A percentile compares a stretch with the other conserved stretches of the same genome.
These are phyloP conservation scores for Dendrophyllia cribrosa DNA, from an alignment of 64 coral and sea anemone species.

Conservation along the genomic window DNA sequence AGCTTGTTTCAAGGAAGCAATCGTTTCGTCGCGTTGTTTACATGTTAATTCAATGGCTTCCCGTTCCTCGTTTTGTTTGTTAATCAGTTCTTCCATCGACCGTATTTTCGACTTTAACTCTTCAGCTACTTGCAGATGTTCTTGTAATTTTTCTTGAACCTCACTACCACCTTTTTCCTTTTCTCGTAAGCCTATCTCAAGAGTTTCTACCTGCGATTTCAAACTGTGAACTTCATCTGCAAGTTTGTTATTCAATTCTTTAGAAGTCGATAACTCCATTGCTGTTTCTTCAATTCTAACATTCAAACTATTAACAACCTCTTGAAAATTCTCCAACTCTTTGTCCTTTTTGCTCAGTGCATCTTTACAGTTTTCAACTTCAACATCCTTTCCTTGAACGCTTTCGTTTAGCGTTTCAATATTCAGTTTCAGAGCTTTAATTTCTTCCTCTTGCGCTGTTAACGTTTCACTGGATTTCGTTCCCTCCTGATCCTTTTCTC, in stretches of 20 bases:
- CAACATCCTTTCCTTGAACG: constrained; percentile 48
- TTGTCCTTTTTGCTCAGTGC: constrained; percentile 54
- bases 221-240: constrained; percentile 57
- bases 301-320: constrained; percentile 68
- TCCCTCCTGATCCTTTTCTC: constrained; percentile 32
- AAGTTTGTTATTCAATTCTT: constrained; percentile 59
- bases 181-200: constrained; percentile 30
- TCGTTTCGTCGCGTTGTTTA: constrained; percentile 26
- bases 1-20: constrained; percentile 38
- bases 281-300: constrained; percentile 58
- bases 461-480: constrained; percentile 51
- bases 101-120: too few species aligned
- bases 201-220: constrained; percentile 45
- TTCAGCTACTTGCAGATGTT: constrained; percentile 18
- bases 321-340: constrained; percentile 75
- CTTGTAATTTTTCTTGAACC: constrained; percentile 66
- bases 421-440: constrained; percentile 39
- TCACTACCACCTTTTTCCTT: constrained; percentile 50
- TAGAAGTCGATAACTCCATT: constrained; percentile 60
- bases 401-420: constrained; percentile 39
- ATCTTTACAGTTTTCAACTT: constrained; percentile 55
- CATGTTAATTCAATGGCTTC: constrained; percentile 34
- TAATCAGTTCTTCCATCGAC: constrained; percentile 42
- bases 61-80: constrained; percentile 19
- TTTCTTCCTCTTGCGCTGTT: constrained; percentile 29